phyloP scores from a whole-genome alignment of 2,888 invertebrate species.

The Ormyrus pomaceus region DNA sequence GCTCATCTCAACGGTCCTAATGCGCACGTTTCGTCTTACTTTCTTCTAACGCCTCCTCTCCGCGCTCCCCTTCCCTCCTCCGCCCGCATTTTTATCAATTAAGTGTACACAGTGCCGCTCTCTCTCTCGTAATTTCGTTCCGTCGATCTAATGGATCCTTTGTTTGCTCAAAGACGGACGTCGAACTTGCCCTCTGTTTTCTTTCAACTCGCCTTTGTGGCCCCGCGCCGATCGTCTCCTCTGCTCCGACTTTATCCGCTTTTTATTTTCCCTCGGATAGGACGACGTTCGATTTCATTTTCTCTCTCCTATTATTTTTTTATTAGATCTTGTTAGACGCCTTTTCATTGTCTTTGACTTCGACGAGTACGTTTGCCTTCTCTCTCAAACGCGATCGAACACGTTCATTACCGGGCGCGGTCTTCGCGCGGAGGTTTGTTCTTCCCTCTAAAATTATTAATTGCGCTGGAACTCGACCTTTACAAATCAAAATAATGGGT shows the following conservation, averaged over 20 bases:
- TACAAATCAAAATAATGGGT: no score
- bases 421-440: no score
- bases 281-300: conserved; percentile 12
- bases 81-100: conserved; percentile 53
- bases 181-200: conserved; percentile 46
- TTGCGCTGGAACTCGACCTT: no score
- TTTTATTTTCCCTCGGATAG: neutral
- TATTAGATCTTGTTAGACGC: conserved; percentile 2
- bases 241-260: neutral
- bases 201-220: conserved; percentile 22
- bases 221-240: neutral
- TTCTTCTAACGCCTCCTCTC: conserved; percentile 3
- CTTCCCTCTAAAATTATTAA: no score
- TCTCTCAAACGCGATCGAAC: no score
- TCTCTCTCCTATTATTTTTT: conserved; percentile 27
- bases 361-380: conserved; percentile 15
- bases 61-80: neutral
- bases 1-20: neutral
- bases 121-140: conserved; percentile 57
- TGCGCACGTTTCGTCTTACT: neutral
- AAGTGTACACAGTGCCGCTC: conserved; percentile 41
- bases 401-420: no score
- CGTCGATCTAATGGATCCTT: conserved; percentile 58
- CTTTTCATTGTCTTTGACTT: neutral
- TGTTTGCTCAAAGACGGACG: conserved; percentile 53